Percentiles rank a stretch among this genome's conserved stretches.
phyloP scores from a whole-genome alignment of 2,113 vertebrate genomes.

The Suncus etruscus region DNA sequence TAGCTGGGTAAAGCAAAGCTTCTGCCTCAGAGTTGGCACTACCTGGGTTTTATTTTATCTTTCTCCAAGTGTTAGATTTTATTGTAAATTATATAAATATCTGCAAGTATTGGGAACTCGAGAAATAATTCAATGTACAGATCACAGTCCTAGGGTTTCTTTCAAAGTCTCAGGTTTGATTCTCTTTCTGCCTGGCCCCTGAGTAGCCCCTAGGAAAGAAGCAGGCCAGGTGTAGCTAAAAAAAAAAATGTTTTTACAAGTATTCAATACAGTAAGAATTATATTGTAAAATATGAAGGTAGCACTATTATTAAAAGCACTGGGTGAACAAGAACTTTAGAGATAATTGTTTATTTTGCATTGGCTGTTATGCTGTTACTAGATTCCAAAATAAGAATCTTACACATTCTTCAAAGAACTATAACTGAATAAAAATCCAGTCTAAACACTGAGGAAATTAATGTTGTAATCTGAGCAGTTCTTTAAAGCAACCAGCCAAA shows the following conservation, averaged over 20 bases:
- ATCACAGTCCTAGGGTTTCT: too few species aligned
- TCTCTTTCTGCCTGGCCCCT: too few species aligned
- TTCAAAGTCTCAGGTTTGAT: too few species aligned
- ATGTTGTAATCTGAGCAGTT: conserved; percentile 37
- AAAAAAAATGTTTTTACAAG: too few species aligned
- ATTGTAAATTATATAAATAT: conserved; percentile 1
- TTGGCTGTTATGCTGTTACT: conserved; percentile 6
- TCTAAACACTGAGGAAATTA: conserved; percentile 38
- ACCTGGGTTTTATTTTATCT: not conserved
- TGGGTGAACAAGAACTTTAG: conserved; percentile 19
- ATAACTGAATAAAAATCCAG: conserved; percentile 6
- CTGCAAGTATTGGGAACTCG: not conserved
- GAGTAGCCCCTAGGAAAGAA: too few species aligned
- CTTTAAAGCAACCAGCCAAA: not conserved
- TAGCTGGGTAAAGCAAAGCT: not conserved
- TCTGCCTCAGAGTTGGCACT: not conserved
- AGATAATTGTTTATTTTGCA: conserved; percentile 32
- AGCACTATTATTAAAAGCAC: not conserved
- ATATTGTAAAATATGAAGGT: not conserved
- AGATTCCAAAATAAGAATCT: conserved; percentile 50
- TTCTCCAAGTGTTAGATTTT: not conserved
- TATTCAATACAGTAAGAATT: conserved; percentile 10
- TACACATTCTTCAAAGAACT: conserved; percentile 34
- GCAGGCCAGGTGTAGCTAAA: too few species aligned
- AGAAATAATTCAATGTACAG: too few species aligned